A percentile compares a stretch with the other conserved stretches of the same genome.
Evolutionary conservation across 2,113 vertebrate species (phyloP).

Genomic region (Xyliphius kryptos): DNA sequence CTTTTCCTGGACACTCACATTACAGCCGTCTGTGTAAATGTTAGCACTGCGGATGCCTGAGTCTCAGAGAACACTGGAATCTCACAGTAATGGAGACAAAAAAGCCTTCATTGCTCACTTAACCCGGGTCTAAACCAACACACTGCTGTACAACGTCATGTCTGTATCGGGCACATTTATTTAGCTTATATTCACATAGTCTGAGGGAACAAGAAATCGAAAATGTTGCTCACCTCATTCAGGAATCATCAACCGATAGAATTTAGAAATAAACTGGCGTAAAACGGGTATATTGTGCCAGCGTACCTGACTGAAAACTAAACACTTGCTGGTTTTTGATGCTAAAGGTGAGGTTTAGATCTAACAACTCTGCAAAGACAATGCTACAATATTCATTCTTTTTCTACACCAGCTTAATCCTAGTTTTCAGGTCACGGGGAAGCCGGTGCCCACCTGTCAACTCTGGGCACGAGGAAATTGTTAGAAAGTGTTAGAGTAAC

Average conservation of each 20-base stretch:
- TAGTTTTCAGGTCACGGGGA: too few relatives aligned
- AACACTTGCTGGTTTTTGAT: too few relatives aligned
- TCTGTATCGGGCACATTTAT: not conserved
- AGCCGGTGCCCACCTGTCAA: too few relatives aligned
- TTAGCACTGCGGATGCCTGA: conserved; percentile 47
- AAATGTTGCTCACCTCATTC: not conserved
- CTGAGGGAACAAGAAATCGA: not conserved
- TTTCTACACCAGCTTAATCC: too few relatives aligned
- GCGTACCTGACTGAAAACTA: too few relatives aligned
- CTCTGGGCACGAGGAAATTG: too few relatives aligned
- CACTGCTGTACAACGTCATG: not conserved
- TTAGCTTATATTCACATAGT: not conserved
- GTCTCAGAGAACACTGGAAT: conserved; percentile 3
- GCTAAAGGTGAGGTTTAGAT: too few relatives aligned
- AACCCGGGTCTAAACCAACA: not conserved
- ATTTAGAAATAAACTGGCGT: not conserved
- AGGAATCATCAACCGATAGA: not conserved
- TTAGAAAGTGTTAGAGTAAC: too few relatives aligned
- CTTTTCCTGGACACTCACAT: conserved; percentile 30
- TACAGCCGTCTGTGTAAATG: conserved; percentile 50
- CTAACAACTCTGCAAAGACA: too few relatives aligned
- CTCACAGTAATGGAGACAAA: not conserved
- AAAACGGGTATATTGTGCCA: too few relatives aligned
- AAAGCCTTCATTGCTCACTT: not conserved
- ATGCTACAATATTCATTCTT: too few relatives aligned